Base-by-base conservation (phyloP, 2,888 invertebrate genomes). In the Clunio marinus region DNA sequence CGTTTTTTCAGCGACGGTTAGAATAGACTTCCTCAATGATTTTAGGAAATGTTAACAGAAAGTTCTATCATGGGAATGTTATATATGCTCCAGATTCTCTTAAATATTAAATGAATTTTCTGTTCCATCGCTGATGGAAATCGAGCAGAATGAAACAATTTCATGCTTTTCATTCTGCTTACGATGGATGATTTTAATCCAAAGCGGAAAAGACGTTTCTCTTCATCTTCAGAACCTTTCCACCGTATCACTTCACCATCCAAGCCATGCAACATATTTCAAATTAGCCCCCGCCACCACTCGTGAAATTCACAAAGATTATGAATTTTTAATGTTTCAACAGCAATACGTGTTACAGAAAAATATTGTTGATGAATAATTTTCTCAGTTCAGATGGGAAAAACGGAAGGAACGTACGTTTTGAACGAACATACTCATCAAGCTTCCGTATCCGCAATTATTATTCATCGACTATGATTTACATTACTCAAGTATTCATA, bases 381-480 rank as follows among this genome's bases (percentile, higher is more conserved):
- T 55, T 20, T 5, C 51, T 22, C 22, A 8, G 7, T 55, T 20
- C 51, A n/a, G 41, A 41, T 10, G 41, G 41, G 41, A 41, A 41
- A 15, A 15, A 5, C 15, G 10, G 15, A 41, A 41, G n/a, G n/a
- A n/a, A 10, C 4, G n/a, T 41, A 41, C 41, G n/a, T 41, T 10
- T 32, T 8, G 32, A 32, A 8, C 32, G 32, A 7, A 8, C 8
- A 8, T 41, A n/a, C 41, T 13, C n/a, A 41, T n/a, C n/a, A 15
- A 60, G 60, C 37, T 63, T 63, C 63, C 63, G 63, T 46, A 45
- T 63, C 46, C 63, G 63, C 46, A 63, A 63, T 63, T 63, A 63
- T 63, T 63, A 63, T 63, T 63, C 63, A 63, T 63, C 46, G 63
- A 63, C 63, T 63, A 45, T 37, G 46, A 46, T 63, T 63, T 63